Base-by-base conservation (phyloP, 2,888 invertebrate species). In the Lingula anatina region DNA sequence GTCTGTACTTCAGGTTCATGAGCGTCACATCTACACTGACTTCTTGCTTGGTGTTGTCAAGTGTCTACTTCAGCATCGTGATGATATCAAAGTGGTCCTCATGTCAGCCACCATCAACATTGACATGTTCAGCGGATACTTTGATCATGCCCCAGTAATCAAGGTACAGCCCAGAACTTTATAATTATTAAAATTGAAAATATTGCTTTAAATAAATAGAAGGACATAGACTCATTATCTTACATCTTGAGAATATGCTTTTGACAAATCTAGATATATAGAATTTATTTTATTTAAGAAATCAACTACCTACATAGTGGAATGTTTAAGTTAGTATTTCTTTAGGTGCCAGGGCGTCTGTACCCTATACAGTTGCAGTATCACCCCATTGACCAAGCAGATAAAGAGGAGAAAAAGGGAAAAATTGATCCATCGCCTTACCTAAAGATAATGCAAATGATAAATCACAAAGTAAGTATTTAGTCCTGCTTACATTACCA, bases 51-150 rank as follows among this genome's bases (percentile, higher is more conserved):
- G 97, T 1, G 87, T 99, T 1, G 84, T 97, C 61, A 94, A 95
- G 73, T 96, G 95, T 74, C 79, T 99, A 7, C 81, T 94, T 42
- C 84, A 87, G 62, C 88, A 88, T 65, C 81, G 90, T 44, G 57
- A 62, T 5, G 70, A 93, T 65, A 81, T 97, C 23, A 96, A 95
- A 77, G 77, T 95, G 15, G 73, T 82, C 9, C 84, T 99, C 0
- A 99, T 99, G 99, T 96, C 96, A 0, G 99, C 99, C 15, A 99
- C 99, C 0, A 97, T 99, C 50, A 99, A 99, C 78, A 87, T 97
- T 25, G 84, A 92, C 59, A 80, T 99, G n/a, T 99, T 97, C 76
- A 84, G 86, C 55, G 82, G 85, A 59, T 99, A 94, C 75, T 99
- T 99, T 66, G 88, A 91, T 71, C 82, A 85, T 39, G 90, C 90